A percentile compares a stretch with the other conserved stretches of the same genome.
Evolutionary conservation across 2,797 vertebrate genomes (phyloP).

Genomic region (Trematomus bernacchii): DNA sequence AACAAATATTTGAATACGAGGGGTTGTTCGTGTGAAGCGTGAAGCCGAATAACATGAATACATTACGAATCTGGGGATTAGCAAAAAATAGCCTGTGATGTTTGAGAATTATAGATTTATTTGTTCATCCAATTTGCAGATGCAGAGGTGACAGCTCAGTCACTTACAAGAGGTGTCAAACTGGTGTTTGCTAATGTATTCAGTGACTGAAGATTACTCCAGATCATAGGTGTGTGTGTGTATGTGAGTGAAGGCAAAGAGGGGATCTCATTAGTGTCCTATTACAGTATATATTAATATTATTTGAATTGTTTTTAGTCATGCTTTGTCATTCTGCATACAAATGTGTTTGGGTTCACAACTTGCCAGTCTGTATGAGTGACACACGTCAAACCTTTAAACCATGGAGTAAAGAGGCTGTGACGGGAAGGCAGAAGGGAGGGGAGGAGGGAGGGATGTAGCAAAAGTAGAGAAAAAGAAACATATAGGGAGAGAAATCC

Average conservation of each 20-base stretch:
- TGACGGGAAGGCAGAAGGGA: slow-evolving; percentile 47
- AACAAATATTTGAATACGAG: slow-evolving; percentile 66
- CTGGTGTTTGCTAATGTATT: slow-evolving; percentile 46
- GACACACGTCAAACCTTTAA: slow-evolving; percentile 58
- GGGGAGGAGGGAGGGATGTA: slow-evolving; percentile 27
- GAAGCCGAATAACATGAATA: slow-evolving; percentile 68
- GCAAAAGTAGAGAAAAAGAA: slow-evolving; percentile 44
- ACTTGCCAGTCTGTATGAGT: slow-evolving; percentile 41
- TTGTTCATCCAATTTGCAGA: slow-evolving; percentile 64
- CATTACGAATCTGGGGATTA: slow-evolving; percentile 50
- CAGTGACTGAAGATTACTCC: slow-evolving; percentile 23
- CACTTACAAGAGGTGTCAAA: slow-evolving; percentile 38
- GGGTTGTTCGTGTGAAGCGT: slow-evolving; percentile 51
- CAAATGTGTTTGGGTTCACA: slow-evolving; percentile 30
- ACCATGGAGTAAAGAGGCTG: slow-evolving; percentile 53
- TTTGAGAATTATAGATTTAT: slow-evolving; percentile 59
- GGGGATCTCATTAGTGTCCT: slow-evolving; percentile 26
- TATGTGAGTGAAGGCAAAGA: slow-evolving; percentile 1
- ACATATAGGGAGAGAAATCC: slow-evolving; percentile 62
- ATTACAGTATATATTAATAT: slow-evolving; percentile 16
- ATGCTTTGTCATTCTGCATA: slow-evolving; percentile 26
- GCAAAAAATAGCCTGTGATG: slow-evolving; percentile 46
- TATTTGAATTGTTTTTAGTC: slow-evolving; percentile 19
- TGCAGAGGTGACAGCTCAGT: slow-evolving; percentile 49
- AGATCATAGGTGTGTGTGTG: slow-evolving; percentile 26